phyloP scores from a whole-genome alignment of 1,140 invertebrate genomes.

The Drosophila grimshawi region DNA sequence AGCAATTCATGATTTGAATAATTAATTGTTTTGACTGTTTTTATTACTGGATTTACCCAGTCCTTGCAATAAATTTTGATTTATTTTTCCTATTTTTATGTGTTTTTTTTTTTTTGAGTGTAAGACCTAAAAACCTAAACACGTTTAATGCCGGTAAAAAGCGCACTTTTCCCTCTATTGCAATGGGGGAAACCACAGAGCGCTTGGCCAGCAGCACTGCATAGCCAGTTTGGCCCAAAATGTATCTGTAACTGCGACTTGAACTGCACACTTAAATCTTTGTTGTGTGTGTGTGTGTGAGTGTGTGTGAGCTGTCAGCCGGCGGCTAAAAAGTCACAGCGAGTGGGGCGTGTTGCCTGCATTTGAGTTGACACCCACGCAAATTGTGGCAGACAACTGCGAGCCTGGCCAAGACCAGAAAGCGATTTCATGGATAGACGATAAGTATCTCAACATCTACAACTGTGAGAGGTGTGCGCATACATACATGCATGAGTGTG shows the following conservation, averaged over 20 bases:
- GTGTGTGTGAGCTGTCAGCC: slow-evolving; percentile 6
- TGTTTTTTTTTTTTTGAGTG: neutral
- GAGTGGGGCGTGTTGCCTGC: slow-evolving; percentile 31
- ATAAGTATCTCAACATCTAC: slow-evolving; percentile 41
- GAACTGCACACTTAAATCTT: neutral
- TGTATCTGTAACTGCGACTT: slow-evolving; percentile 6
- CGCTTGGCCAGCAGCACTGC: slow-evolving; percentile 3
- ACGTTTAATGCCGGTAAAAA: slow-evolving; percentile 66
- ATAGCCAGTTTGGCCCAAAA: neutral
- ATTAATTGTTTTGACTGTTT: too few relatives aligned
- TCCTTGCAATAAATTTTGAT: too few relatives aligned
- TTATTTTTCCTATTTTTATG: too few relatives aligned
- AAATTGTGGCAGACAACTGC: slow-evolving; percentile 35
- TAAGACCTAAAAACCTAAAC: slow-evolving; percentile 70
- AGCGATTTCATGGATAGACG: slow-evolving; percentile 60
- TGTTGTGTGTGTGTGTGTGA: slow-evolving; percentile 8
- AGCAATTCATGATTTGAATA: neutral
- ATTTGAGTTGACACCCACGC: slow-evolving; percentile 68
- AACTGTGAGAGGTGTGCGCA: slow-evolving; percentile 4
- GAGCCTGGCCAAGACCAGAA: slow-evolving; percentile 30
- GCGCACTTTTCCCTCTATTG: slow-evolving; percentile 53
- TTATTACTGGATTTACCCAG: too few relatives aligned
- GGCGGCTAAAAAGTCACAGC: slow-evolving; percentile 7
- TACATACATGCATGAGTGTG: slow-evolving; percentile 5
- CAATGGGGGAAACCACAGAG: neutral